Evolutionary conservation across 2,797 vertebrate genomes (phyloP).

Genomic region (Heteromormyrus szaboi): DNA sequence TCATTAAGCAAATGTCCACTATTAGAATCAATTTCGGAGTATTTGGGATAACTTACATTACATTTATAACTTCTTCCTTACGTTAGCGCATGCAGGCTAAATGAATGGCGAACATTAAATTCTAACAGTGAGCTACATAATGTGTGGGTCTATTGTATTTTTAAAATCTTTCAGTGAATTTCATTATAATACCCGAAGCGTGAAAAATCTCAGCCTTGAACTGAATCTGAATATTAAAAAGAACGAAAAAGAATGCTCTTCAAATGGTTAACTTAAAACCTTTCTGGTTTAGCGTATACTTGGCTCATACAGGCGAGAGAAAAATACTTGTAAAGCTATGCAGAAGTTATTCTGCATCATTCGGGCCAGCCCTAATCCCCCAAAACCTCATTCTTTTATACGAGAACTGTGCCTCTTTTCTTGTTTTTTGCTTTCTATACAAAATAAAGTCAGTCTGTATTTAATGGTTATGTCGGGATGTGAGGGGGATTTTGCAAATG

Average conservation of each 20-base stretch:
- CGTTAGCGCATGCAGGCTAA: neutral
- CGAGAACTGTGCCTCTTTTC: slow-evolving; percentile 77
- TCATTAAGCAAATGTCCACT: neutral
- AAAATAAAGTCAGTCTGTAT: slow-evolving; percentile 99
- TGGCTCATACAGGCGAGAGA: slow-evolving; percentile 59
- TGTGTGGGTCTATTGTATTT: neutral
- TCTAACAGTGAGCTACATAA: neutral
- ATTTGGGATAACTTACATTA: neutral
- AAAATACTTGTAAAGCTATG: slow-evolving; percentile 75
- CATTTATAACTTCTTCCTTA: neutral
- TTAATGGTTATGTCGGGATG: slow-evolving; percentile 99
- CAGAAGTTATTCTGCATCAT: slow-evolving; percentile 76
- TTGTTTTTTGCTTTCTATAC: slow-evolving; percentile 79
- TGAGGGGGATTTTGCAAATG: slow-evolving; percentile 84
- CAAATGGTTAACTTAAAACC: slow-evolving; percentile 60
- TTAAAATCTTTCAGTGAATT: slow-evolving; percentile 15
- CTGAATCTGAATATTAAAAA: slow-evolving; percentile 23
- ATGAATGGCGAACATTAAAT: neutral
- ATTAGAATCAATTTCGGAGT: neutral
- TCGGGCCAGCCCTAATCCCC: slow-evolving; percentile 74
- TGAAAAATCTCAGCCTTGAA: slow-evolving; percentile 1
- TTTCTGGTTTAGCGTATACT: slow-evolving; percentile 53
- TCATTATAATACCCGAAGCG: neutral
- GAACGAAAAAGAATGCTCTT: neutral
- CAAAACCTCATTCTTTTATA: slow-evolving; percentile 73